Conservation (phyloP, 2,797 vertebrate genomes). For the Hippoglossus hippoglossus region DNA sequence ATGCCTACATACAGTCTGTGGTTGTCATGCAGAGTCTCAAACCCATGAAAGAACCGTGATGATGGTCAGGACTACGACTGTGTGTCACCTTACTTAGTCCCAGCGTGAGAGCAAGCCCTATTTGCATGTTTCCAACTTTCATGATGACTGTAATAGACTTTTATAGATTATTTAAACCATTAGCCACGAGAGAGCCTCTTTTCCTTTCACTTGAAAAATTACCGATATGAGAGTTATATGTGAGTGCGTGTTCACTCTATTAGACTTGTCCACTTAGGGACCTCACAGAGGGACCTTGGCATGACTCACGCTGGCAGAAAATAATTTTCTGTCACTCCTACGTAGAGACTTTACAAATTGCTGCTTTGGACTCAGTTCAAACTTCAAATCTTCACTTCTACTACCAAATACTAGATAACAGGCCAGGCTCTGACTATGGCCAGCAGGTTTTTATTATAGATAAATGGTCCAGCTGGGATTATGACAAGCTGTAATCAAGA, state of each 20-base stretch:
- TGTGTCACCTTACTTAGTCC: background rate
- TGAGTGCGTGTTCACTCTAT: constrained; percentile 7
- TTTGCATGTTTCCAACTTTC: constrained; percentile 32
- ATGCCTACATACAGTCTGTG: background rate
- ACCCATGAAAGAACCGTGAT: background rate
- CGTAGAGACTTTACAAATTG: constrained; percentile 24
- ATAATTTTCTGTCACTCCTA: constrained; percentile 25
- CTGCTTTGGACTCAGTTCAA: constrained; percentile 22
- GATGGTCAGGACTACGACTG: background rate
- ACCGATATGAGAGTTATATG: constrained; percentile 14
- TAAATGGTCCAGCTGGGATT: constrained; percentile 33
- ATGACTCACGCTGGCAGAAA: constrained; percentile 23
- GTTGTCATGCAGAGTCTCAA: background rate
- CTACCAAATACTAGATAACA: constrained; percentile 13
- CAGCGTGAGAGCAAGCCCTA: constrained; percentile 1
- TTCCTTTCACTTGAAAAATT: constrained; percentile 12
- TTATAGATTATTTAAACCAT: constrained; percentile 43
- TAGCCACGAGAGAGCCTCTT: constrained; percentile 2
- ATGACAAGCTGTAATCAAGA: constrained; percentile 47
- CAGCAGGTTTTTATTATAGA: constrained; percentile 26
- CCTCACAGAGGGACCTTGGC: constrained; percentile 18
- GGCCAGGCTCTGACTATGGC: constrained; percentile 12
- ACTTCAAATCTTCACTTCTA: constrained; percentile 14
- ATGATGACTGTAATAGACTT: constrained; percentile 9
- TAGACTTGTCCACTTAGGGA: constrained; percentile 33